A percentile compares a stretch with the other conserved stretches of the same genome.
Conservation (phyloP, 2,797 vertebrate genomes). For the Sebastes steindachneri region DNA sequence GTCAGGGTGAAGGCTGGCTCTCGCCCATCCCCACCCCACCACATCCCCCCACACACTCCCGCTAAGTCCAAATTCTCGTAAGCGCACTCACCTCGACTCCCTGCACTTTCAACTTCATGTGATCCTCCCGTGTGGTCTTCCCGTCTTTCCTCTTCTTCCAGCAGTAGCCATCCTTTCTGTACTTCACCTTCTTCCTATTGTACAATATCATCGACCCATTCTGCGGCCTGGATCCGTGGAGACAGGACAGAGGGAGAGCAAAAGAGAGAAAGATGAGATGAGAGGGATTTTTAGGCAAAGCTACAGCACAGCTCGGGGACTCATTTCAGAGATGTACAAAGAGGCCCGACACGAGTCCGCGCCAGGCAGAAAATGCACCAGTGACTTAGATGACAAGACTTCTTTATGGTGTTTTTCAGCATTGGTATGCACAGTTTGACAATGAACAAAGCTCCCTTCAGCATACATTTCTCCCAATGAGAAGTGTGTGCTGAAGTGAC, state of each 20-base stretch:
- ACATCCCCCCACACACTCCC: background rate
- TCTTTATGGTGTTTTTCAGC: conserved; percentile 73
- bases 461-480: conserved; percentile 66
- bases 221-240: conserved; percentile 90
- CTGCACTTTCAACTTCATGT: conserved; percentile 99
- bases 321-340: conserved; percentile 79
- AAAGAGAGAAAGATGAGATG: conserved; percentile 55
- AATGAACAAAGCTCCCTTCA: conserved; percentile 78
- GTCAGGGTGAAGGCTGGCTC: conserved; percentile 61
- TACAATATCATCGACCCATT: conserved; percentile 99
- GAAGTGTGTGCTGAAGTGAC: conserved; percentile 59
- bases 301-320: conserved; percentile 72
- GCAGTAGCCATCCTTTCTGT: conserved; percentile 99
- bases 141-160: conserved; percentile 99
- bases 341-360: conserved; percentile 66
- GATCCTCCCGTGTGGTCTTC: conserved; percentile 98
- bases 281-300: conserved; percentile 75
- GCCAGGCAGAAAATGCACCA: conserved; percentile 72
- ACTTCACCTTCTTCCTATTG: conserved; percentile 99
- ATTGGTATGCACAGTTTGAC: conserved; percentile 77
- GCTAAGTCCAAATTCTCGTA: conserved; percentile 38
- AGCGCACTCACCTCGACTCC: conserved; percentile 78
- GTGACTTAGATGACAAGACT: conserved; percentile 78
- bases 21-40: background rate
- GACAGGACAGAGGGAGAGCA: conserved; percentile 39